These are phyloP conservation scores for Drosophila kikkawai DNA, from an alignment of 1,140 invertebrate species.

Conservation along the genomic window DNA sequence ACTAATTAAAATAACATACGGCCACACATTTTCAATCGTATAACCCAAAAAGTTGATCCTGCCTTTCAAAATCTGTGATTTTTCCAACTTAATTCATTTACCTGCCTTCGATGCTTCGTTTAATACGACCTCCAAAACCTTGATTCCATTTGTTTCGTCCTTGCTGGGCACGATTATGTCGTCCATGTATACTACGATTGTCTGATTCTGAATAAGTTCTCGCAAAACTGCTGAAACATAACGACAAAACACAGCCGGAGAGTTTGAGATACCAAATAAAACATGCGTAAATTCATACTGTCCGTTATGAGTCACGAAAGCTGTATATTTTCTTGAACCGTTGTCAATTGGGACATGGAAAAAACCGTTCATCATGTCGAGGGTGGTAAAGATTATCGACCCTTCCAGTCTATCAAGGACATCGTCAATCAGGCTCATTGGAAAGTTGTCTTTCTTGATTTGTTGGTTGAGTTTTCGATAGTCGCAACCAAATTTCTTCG, in stretches of 20 bases:
- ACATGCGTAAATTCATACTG: too few species aligned
- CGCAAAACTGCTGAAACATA: not conserved
- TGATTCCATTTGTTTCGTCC: not conserved
- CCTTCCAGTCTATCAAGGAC: not conserved
- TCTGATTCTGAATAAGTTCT: constrained; percentile 1
- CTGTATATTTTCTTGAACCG: constrained; percentile 5
- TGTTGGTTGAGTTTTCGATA: not conserved
- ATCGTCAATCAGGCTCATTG: not conserved
- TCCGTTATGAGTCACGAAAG: constrained; percentile 12
- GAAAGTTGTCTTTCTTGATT: not conserved
- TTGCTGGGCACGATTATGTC: constrained; percentile 1
- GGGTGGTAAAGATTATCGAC: not conserved
- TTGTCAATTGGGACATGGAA: not conserved
- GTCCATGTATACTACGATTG: constrained; percentile 2
- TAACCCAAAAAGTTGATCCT: too few species aligned
- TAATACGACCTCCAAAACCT: too few species aligned
- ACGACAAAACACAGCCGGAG: too few species aligned
- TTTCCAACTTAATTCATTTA: too few species aligned
- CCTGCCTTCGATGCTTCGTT: too few species aligned
- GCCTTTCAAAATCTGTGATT: too few species aligned
- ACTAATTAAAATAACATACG: too few species aligned
- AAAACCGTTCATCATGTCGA: not conserved
- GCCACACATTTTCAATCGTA: too few species aligned
- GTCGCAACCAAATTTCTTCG: not conserved
- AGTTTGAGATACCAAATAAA: too few species aligned